A percentile compares a stretch with the other conserved stretches of the same genome.
phyloP scores from a whole-genome alignment of 2,888 invertebrate species.

The Drosophila emarginata region DNA sequence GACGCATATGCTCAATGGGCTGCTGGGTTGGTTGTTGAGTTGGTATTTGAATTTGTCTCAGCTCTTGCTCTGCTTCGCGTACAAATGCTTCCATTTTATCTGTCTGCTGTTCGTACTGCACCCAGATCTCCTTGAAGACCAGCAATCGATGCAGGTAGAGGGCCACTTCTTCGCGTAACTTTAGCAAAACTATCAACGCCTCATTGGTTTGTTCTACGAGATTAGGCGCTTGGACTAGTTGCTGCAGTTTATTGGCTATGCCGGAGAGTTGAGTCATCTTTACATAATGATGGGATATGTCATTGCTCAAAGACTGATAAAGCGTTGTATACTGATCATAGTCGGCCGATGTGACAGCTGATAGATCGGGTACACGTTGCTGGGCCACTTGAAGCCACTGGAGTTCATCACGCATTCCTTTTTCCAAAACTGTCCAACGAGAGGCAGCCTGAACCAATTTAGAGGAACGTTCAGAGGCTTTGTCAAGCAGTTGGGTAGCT shows the following conservation, averaged over 20 bases:
- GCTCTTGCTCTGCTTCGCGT: conserved; percentile 88
- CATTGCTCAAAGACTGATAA: conserved; percentile 90
- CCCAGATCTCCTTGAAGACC: conserved; percentile 91
- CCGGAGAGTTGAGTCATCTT: conserved; percentile 89
- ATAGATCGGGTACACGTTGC: conserved; percentile 91
- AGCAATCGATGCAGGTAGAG: conserved; percentile 87
- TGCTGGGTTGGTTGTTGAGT: conserved; percentile 85
- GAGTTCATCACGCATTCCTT: conserved; percentile 91
- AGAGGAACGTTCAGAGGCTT: conserved; percentile 91
- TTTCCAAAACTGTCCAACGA: conserved; percentile 91
- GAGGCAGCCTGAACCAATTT: conserved; percentile 93
- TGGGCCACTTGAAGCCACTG: conserved; percentile 93
- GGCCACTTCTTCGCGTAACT: conserved; percentile 90
- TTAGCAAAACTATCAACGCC: conserved; percentile 88
- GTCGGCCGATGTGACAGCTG: conserved; percentile 91
- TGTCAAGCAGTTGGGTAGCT: conserved; percentile 90
- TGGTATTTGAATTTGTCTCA: conserved; percentile 86
- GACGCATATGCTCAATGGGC: conserved; percentile 88
- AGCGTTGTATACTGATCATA: conserved; percentile 92
- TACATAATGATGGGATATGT: conserved; percentile 91
- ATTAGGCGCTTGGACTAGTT: conserved; percentile 89
- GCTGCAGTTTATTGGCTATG: conserved; percentile 89
- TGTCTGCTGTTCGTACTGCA: conserved; percentile 88
- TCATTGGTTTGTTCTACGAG: conserved; percentile 89
- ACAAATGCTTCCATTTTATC: conserved; percentile 91